Percentiles rank a stretch among this genome's conserved stretches.
These are phyloP conservation scores for Lepus americanus DNA, from an alignment of 2,113 vertebrate genomes.

Conservation along the genomic window DNA sequence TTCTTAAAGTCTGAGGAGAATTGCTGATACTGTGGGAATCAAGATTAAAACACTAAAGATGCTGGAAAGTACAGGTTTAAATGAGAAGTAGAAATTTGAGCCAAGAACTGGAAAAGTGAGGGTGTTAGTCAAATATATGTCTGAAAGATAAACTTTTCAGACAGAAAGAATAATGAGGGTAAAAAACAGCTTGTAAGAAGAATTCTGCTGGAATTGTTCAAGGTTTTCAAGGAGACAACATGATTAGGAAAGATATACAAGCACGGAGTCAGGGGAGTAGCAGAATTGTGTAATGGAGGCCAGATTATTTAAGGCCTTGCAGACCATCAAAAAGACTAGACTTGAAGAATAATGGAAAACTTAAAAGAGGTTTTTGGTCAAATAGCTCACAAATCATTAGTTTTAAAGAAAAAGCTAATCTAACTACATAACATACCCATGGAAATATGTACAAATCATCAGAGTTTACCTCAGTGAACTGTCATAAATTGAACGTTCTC, in stretches of 20 bases:
- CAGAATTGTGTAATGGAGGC: not conserved
- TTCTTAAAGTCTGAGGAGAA: not conserved
- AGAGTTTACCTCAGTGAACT: not conserved
- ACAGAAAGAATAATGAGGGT: not conserved
- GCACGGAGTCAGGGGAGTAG: accelerated
- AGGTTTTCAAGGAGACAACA: not conserved
- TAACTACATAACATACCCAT: not conserved
- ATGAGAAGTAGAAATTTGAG: not conserved
- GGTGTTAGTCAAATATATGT: not conserved
- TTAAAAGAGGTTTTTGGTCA: not conserved
- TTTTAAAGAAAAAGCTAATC: not conserved
- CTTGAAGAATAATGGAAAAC: not conserved
- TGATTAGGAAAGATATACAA: not conserved
- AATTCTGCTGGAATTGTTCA: not conserved
- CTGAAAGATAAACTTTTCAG: not conserved
- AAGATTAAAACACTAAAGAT: not conserved
- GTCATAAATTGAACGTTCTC: not conserved
- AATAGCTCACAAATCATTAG: not conserved
- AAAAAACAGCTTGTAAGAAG: not conserved
- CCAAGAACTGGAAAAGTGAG: not conserved
- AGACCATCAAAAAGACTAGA: not conserved
- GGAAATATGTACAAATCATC: not conserved
- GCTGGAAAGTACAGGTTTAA: not conserved
- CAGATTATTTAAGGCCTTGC: not conserved
- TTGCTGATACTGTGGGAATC: not conserved